Percentiles rank a stretch among this genome's conserved stretches.
phyloP scores from a whole-genome alignment of 2,888 invertebrate genomes.

The Rapana venosa region DNA sequence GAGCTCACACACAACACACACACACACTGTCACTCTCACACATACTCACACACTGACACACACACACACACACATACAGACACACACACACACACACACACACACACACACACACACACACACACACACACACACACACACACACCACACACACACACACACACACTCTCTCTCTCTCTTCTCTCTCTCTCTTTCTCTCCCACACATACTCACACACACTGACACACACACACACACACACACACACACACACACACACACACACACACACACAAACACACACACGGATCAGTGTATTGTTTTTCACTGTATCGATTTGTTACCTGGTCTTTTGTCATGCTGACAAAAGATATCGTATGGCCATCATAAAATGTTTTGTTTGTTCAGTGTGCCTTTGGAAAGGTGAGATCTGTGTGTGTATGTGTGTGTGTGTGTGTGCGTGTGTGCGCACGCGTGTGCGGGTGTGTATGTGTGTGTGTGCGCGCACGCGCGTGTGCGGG shows the following conservation, averaged over 20 bases:
- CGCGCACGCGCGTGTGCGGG: background rate
- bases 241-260: conserved; percentile 1
- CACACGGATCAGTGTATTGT: background rate
- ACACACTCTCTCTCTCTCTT: too few species aligned
- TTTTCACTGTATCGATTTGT: too few species aligned
- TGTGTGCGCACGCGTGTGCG: background rate
- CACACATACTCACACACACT: background rate
- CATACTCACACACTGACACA: background rate
- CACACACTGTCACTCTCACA: too few species aligned
- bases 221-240: background rate
- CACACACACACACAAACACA: background rate
- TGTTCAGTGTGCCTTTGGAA: too few species aligned
- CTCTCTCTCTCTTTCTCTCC: too few species aligned
- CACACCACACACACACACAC: too few species aligned
- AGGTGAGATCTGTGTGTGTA: too few species aligned
- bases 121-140: background rate
- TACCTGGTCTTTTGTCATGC: too few species aligned
- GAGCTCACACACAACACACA: too few species aligned
- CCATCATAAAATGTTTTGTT: too few species aligned
- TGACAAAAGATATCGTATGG: too few species aligned
- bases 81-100: background rate
- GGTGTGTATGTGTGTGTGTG: background rate
- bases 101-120: background rate
- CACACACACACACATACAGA: background rate
- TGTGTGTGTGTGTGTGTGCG: too few species aligned